These are phyloP conservation scores for Ephydatia muelleri DNA, from an alignment of 37 sponge, comb jelly and placozoan genomes.

Conservation along the genomic window DNA sequence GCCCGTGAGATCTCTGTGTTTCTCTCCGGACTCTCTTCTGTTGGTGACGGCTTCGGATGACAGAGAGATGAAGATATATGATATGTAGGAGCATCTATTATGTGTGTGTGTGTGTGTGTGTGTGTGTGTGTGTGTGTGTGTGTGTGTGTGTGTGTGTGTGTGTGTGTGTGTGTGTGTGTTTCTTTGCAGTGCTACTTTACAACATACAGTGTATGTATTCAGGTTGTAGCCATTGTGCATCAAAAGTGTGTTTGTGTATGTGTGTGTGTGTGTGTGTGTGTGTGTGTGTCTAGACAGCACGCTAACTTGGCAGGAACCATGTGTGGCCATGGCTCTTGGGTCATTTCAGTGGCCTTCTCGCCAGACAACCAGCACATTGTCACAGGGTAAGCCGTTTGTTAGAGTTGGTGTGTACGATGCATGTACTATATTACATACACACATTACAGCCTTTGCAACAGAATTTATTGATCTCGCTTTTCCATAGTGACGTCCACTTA, in stretches of 20 bases:
- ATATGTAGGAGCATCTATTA: too few relatives aligned
- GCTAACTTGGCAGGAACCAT: conserved; percentile 83
- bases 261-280: background rate
- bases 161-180: background rate
- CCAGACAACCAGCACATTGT: conserved; percentile 94
- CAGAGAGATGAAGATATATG: conserved; percentile 96
- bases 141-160: conserved; percentile 16
- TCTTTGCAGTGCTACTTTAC: too few relatives aligned
- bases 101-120: conserved; percentile 9
- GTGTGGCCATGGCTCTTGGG: conserved; percentile 97
- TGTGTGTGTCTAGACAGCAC: conserved; percentile 58
- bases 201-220: too few relatives aligned
- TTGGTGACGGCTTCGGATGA: conserved; percentile 97
- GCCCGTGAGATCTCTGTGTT: conserved; percentile 93
- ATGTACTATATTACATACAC: too few relatives aligned
- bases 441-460: too few relatives aligned
- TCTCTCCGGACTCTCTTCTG: conserved; percentile 91
- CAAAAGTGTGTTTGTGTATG: conserved; percentile 19
- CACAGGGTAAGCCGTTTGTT: conserved; percentile 52
- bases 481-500: too few relatives aligned
- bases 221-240: too few relatives aligned
- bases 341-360: conserved; percentile 90
- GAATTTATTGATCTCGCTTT: too few relatives aligned
- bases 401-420: background rate
- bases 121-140: conserved; percentile 8